Percentiles rank a stretch among this genome's conserved stretches.
Conservation (phyloP, 2,797 vertebrate species). For the Halcyon badia region DNA sequence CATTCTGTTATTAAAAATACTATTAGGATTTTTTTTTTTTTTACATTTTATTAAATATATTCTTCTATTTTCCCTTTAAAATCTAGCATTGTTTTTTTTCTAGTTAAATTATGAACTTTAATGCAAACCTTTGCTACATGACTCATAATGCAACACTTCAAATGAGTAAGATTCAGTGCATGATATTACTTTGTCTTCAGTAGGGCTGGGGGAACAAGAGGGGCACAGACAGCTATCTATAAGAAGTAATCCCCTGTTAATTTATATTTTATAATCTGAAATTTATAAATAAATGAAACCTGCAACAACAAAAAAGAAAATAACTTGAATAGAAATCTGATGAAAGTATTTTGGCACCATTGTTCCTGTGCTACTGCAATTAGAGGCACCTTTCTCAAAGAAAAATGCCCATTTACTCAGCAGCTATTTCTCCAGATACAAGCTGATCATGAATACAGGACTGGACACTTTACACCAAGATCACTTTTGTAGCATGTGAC, state of each 20-base stretch:
- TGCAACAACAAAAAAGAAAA: background rate
- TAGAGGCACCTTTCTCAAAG: background rate
- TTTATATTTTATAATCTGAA: background rate
- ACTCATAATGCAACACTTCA: background rate
- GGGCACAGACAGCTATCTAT: background rate
- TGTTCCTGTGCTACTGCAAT: background rate
- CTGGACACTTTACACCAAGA: background rate
- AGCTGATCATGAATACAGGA: background rate
- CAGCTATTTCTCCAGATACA: background rate
- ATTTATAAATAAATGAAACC: background rate
- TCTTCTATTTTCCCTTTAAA: background rate
- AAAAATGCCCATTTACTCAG: background rate
- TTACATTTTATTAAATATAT: background rate
- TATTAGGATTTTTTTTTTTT: background rate
- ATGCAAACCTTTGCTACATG: background rate
- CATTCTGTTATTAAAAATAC: fast-evolving
- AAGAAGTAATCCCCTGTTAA: background rate
- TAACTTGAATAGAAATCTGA: background rate
- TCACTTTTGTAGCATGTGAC: background rate
- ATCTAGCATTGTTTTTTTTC: background rate
- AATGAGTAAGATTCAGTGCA: background rate
- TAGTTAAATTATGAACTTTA: background rate
- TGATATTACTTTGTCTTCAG: background rate
- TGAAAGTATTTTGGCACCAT: background rate
- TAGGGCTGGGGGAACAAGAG: background rate